phyloP scores from a whole-genome alignment of 2,113 vertebrate genomes.

The Vimba vimba region DNA sequence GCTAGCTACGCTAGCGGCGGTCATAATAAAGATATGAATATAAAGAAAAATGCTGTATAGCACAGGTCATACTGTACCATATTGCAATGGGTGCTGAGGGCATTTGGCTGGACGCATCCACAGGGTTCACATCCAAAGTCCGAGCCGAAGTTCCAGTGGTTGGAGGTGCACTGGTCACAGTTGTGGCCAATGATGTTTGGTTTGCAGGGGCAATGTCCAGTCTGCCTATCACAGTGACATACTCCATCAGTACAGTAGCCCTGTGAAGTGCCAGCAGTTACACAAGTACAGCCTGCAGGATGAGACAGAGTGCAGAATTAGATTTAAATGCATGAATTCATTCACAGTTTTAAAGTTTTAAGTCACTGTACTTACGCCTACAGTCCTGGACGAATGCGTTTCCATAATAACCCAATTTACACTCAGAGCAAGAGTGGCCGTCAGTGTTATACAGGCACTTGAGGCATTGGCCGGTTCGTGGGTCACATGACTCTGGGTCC shows the following conservation, averaged over 20 bases:
- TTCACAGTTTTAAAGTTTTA: neutral
- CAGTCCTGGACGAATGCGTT: slow-evolving; percentile 82
- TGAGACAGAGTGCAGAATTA: neutral
- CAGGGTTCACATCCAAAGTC: slow-evolving; percentile 80
- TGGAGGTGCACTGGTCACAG: slow-evolving; percentile 78
- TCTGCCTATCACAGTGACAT: slow-evolving; percentile 77
- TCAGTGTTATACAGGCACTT: slow-evolving; percentile 82
- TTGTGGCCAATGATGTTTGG: slow-evolving; percentile 74
- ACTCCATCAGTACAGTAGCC: slow-evolving; percentile 64
- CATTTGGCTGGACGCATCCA: slow-evolving; percentile 68
- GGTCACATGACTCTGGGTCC: slow-evolving; percentile 82
- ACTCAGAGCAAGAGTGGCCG: slow-evolving; percentile 75
- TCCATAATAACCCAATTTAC: slow-evolving; percentile 81
- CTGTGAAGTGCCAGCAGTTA: slow-evolving; percentile 74
- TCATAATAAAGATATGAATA: neutral
- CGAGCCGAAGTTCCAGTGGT: slow-evolving; percentile 83
- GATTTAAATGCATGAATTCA: neutral
- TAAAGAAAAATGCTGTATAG: neutral
- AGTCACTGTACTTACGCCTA: slow-evolving; percentile 73
- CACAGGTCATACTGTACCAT: slow-evolving; percentile 69
- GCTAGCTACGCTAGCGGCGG: too few species aligned
- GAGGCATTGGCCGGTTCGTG: slow-evolving; percentile 78
- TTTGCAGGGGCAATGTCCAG: slow-evolving; percentile 78
- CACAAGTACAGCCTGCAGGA: slow-evolving; percentile 80
- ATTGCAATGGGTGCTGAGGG: slow-evolving; percentile 76